phyloP scores from a whole-genome alignment of 2,888 invertebrate genomes.

The Drosophila merina region DNA sequence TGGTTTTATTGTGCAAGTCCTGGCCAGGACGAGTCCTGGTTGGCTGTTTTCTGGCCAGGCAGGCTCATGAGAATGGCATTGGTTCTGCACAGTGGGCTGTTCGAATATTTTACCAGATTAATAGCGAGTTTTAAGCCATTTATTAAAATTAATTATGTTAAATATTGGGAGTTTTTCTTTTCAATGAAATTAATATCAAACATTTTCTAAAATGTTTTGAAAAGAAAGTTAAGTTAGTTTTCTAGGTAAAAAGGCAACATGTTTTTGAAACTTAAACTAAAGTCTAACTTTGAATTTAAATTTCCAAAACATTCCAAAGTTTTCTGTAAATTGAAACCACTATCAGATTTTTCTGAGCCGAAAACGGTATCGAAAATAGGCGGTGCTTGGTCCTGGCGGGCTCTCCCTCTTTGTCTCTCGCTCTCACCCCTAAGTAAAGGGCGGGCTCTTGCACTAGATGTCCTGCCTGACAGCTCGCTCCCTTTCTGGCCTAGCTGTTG shows the following conservation, averaged over 20 bases:
- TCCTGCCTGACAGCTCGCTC: constrained; percentile 23
- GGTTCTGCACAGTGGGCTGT: constrained; percentile 32
- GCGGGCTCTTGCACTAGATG: constrained; percentile 25
- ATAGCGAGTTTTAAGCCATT: too few relatives aligned
- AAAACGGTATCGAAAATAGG: constrained; percentile 46
- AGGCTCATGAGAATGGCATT: constrained; percentile 52
- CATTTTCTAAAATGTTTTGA: too few relatives aligned
- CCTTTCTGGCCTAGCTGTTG: constrained; percentile 28
- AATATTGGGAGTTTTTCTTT: too few relatives aligned
- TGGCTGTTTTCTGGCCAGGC: constrained; percentile 70
- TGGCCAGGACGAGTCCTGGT: constrained; percentile 73
- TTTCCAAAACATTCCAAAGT: not conserved
- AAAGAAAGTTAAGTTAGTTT: too few relatives aligned
- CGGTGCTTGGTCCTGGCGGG: constrained; percentile 49
- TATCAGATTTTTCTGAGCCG: constrained; percentile 20
- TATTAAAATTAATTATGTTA: too few relatives aligned
- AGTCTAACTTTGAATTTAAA: not conserved
- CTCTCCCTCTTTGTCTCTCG: constrained; percentile 13
- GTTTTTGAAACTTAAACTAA: too few relatives aligned
- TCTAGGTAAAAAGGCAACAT: too few relatives aligned
- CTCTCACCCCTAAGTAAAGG: constrained; percentile 20
- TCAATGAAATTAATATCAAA: too few relatives aligned
- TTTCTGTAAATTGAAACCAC: constrained; percentile 21
- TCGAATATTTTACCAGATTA: not conserved
- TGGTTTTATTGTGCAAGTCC: constrained; percentile 79